Base-by-base conservation (phyloP, 2,797 vertebrate genomes). In the Peromyscus nudipes region DNA sequence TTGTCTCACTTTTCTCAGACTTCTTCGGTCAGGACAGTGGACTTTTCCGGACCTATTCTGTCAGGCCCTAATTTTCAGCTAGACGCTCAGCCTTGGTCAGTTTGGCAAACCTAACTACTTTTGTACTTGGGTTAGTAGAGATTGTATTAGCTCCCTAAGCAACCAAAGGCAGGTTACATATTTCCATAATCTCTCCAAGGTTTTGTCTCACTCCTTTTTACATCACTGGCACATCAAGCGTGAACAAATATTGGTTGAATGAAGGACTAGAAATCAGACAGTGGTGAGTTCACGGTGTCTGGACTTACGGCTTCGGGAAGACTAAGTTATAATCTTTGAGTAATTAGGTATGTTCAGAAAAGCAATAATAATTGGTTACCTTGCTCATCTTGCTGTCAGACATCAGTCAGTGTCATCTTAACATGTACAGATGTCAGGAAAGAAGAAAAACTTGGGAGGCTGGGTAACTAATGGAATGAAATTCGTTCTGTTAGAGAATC, bases 121-220 rank as follows among this genome's bases (percentile, higher is more conserved):
- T 43, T 52, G 14, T 49, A 5, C 49, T 84, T 89, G 34, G 49
- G 89, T 92, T 89, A n/a, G 40, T 19, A 82, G 82, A 91, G 52
- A 64, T 79, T 84, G 85, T 52, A 85, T 95, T 92, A 65, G 46
- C 88, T 89, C 60, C 37, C 7, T 60, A 81, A 89, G 16, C 31
- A 94, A 29, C 23, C 55, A 65, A 90, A 90, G 57, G 8, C 19
- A 65, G 65, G 13, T 29, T 60, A 87, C 40, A 52, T 81, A 37
- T 3, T 23, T 16, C 19, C 11, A 49, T 31, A n/a, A 77, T 69
- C 13, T 80, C 49, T 75, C 8, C 2, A 17, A 89, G 34, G 88
- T 65, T 25, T 25, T 62, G 25, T 76, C 11, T n/a, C 73, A 27
- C 31, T 90, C 16, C n/a, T 96, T 16, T 81, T 19, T 73, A 16